Evolutionary conservation across 2,888 invertebrate genomes (phyloP).

Genomic region (Scrobipalpa atriplicella): DNA sequence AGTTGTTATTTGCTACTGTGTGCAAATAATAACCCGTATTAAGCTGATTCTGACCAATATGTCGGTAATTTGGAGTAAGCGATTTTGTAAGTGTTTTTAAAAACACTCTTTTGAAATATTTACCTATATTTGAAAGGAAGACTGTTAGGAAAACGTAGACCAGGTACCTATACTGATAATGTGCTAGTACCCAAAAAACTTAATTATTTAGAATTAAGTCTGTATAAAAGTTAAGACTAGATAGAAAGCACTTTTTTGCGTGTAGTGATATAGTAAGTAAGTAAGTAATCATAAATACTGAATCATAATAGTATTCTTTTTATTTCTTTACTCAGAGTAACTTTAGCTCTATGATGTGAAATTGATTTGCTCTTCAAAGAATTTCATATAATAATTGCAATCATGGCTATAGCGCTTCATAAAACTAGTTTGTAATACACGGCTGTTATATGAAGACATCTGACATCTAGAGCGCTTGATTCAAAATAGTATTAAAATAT

Average conservation of each 20-base stretch:
- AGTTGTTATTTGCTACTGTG: slow-evolving; percentile 22
- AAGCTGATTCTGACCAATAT: slow-evolving; percentile 11
- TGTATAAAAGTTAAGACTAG: too few species aligned
- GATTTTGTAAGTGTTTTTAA: neutral
- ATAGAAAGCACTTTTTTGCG: too few species aligned
- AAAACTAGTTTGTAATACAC: neutral
- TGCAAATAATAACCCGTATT: slow-evolving; percentile 24
- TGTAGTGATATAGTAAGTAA: too few species aligned
- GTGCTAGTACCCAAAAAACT: too few species aligned
- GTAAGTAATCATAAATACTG: too few species aligned
- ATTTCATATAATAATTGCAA: neutral
- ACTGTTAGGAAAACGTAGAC: too few species aligned
- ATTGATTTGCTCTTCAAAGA: neutral
- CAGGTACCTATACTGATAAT: too few species aligned
- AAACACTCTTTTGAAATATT: too few species aligned
- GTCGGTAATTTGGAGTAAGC: slow-evolving; percentile 11
- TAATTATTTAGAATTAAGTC: too few species aligned
- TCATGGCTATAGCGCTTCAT: neutral
- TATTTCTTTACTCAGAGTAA: neutral
- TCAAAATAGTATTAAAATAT: neutral
- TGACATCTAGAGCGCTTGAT: neutral
- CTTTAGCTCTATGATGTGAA: neutral
- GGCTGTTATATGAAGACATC: neutral
- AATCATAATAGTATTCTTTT: too few species aligned
- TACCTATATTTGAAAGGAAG: too few species aligned